Evolutionary conservation across 2,888 invertebrate species (phyloP).

Genomic region (Tetranychus piercei): DNA sequence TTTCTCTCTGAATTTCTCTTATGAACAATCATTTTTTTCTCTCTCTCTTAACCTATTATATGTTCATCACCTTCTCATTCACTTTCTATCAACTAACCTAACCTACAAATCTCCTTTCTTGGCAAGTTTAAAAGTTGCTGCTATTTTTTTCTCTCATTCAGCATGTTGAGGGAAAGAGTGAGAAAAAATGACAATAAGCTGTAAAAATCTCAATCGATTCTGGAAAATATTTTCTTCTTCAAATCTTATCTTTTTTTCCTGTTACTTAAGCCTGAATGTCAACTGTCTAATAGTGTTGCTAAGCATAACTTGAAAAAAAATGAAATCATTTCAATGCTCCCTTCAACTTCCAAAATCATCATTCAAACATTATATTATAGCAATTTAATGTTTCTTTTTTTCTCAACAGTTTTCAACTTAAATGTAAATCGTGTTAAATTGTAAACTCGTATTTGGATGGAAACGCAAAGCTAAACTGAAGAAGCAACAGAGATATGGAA

Average conservation of each 20-base stretch:
- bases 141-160: neutral
- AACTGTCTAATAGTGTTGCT: neutral
- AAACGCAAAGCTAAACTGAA: no score
- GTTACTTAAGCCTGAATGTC: neutral
- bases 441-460: no score
- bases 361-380: no score
- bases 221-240: neutral
- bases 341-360: no score
- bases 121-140: no score
- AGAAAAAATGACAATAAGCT: neutral
- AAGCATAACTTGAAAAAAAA: no score
- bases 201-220: neutral
- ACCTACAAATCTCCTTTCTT: no score
- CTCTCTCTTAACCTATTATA: neutral
- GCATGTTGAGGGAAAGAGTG: neutral
- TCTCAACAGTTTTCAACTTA: no score
- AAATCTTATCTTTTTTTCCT: neutral
- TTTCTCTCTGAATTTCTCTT: neutral
- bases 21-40: neutral
- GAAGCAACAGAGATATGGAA: no score
- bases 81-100: neutral
- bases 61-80: neutral
- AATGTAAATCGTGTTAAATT: no score
- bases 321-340: no score
- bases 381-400: no score